Evolutionary conservation across 53 echinoderm and acorn worm genomes (phyloP).

Genomic region (Zoroaster sp.): DNA sequence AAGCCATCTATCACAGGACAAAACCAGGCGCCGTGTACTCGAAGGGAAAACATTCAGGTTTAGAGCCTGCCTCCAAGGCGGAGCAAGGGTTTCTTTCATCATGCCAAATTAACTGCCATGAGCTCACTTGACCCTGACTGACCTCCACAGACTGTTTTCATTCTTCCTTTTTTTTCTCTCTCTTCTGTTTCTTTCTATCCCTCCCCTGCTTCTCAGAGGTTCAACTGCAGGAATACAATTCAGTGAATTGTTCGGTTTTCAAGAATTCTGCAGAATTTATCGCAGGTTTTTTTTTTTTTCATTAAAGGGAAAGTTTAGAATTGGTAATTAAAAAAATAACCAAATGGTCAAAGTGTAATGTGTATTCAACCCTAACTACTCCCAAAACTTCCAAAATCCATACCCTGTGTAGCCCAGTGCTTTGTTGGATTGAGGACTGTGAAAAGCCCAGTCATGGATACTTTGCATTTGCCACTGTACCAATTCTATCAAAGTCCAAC

Average conservation of each 20-base stretch:
- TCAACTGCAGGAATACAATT: neutral
- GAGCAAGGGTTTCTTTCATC: conserved; percentile 48
- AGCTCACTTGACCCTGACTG: conserved; percentile 39
- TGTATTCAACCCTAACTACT: too few relatives aligned
- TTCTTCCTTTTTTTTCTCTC: conserved; percentile 6
- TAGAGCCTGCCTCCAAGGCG: neutral
- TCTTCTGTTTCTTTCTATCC: neutral
- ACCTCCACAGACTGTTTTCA: conserved; percentile 44
- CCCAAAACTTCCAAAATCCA: too few relatives aligned
- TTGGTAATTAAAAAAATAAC: too few relatives aligned
- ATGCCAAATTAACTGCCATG: conserved; percentile 49
- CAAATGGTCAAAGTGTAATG: too few relatives aligned
- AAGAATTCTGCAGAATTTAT: neutral
- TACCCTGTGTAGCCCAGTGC: too few relatives aligned
- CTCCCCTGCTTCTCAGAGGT: neutral
- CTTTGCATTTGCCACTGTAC: too few relatives aligned
- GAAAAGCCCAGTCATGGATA: too few relatives aligned
- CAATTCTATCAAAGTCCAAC: too few relatives aligned
- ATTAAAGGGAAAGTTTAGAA: neutral
- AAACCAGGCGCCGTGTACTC: neutral
- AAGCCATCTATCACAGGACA: neutral
- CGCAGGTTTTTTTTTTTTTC: neutral
- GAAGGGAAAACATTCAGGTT: neutral
- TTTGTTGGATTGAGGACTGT: too few relatives aligned
- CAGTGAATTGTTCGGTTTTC: neutral